These are phyloP conservation scores for Pimephales promelas DNA, from an alignment of 2,113 vertebrate species.

Conservation along the genomic window DNA sequence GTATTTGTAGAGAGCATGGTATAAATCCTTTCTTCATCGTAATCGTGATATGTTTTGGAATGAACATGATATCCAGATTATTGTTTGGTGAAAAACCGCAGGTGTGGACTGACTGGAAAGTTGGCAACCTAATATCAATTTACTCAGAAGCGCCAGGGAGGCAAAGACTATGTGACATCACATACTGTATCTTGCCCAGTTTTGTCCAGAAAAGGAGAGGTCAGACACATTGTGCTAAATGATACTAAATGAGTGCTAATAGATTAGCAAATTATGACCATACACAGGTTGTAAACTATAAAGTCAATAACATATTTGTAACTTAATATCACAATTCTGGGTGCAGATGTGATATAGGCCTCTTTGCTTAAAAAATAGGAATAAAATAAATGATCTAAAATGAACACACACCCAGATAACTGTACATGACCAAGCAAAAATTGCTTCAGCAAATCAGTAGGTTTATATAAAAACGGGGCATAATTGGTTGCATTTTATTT, in stretches of 20 bases:
- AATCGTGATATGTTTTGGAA: neutral
- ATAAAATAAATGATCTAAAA: neutral
- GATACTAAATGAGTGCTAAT: conserved; percentile 22
- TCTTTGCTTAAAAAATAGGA: too few relatives aligned
- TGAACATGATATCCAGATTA: neutral
- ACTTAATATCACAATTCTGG: neutral
- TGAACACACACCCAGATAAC: neutral
- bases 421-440: neutral
- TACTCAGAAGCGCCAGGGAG: conserved; percentile 6
- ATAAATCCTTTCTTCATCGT: neutral
- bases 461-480: neutral
- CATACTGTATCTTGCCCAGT: conserved; percentile 2
- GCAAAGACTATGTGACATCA: conserved; percentile 13
- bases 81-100: neutral
- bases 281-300: neutral
- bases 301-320: neutral
- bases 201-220: conserved; percentile 16
- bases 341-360: neutral
- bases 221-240: conserved; percentile 5
- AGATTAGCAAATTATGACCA: neutral
- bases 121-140: neutral
- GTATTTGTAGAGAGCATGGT: neutral
- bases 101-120: neutral
- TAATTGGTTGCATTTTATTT: neutral
- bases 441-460: neutral